phyloP scores from a whole-genome alignment of 2,113 vertebrate genomes.

The Catagonus wagneri region DNA sequence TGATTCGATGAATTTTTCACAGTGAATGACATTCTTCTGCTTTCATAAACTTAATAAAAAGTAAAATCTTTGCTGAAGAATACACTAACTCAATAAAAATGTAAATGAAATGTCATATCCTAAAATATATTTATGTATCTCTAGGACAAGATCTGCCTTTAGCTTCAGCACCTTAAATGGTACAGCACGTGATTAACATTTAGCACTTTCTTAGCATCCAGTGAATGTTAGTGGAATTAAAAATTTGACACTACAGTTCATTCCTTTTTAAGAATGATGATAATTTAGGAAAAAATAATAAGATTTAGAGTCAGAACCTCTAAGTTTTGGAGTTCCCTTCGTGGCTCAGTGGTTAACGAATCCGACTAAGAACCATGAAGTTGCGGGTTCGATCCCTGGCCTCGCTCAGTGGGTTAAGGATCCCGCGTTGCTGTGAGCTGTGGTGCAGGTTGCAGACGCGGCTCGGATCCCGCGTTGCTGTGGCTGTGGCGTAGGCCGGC shows the following conservation, averaged over 20 bases:
- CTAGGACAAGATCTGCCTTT: neutral
- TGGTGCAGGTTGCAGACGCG: no score
- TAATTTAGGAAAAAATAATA: neutral
- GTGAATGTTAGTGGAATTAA: neutral
- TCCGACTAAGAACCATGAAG: no score
- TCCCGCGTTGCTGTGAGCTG: no score
- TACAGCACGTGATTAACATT: neutral
- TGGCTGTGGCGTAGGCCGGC: no score
- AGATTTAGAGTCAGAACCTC: neutral
- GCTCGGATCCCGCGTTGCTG: no score
- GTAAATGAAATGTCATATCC: neutral
- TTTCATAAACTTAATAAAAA: constrained; percentile 14
- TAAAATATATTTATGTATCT: neutral
- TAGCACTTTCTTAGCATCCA: neutral
- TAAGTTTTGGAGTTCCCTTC: no score
- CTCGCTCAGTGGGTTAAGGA: no score
- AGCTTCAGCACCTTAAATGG: neutral
- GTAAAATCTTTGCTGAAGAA: neutral
- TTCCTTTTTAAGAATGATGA: neutral
- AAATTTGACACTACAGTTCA: neutral
- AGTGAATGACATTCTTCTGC: neutral
- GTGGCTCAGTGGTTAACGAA: no score
- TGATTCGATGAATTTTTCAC: neutral
- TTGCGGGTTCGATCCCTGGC: no score
- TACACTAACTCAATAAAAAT: constrained; percentile 3